Evolutionary conservation across 64 coral and sea anemone species (phyloP).

Genomic region (Montipora capricornis): DNA sequence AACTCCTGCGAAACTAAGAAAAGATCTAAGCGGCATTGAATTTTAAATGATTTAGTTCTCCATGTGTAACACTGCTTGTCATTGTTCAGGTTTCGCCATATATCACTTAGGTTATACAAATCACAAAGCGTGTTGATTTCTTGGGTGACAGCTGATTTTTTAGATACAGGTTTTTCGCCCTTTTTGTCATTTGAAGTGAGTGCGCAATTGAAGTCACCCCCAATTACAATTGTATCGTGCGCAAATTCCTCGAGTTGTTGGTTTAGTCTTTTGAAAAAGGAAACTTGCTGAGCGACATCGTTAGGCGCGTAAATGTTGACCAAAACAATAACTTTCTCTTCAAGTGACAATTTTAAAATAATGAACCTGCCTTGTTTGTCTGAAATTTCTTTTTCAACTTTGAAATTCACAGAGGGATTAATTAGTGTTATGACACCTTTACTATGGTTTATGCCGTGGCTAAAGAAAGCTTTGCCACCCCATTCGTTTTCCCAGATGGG

Average conservation of each 20-base stretch:
- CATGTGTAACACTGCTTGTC: constrained; percentile 4
- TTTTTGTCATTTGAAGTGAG: no score
- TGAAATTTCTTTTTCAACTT: neutral
- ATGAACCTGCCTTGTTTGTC: neutral
- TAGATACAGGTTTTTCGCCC: neutral
- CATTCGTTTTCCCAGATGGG: neutral
- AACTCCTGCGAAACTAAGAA: neutral
- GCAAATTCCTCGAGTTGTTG: no score
- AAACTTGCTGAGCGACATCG: neutral
- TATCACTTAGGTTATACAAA: neutral
- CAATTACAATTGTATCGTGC: no score
- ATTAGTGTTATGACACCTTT: neutral
- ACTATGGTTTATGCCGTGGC: neutral
- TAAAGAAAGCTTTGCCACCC: neutral
- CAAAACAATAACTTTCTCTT: no score
- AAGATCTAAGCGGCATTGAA: constrained; percentile 18
- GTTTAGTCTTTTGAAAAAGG: neutral
- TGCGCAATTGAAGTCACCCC: no score
- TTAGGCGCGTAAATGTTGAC: no score
- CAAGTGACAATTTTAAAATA: neutral
- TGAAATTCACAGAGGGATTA: neutral
- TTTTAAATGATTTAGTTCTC: constrained; percentile 14
- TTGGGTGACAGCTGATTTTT: neutral
- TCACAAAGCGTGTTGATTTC: neutral
- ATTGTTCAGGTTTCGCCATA: neutral